phyloP scores from a whole-genome alignment of 1,140 invertebrate genomes.

The Elysia chlorotica region DNA sequence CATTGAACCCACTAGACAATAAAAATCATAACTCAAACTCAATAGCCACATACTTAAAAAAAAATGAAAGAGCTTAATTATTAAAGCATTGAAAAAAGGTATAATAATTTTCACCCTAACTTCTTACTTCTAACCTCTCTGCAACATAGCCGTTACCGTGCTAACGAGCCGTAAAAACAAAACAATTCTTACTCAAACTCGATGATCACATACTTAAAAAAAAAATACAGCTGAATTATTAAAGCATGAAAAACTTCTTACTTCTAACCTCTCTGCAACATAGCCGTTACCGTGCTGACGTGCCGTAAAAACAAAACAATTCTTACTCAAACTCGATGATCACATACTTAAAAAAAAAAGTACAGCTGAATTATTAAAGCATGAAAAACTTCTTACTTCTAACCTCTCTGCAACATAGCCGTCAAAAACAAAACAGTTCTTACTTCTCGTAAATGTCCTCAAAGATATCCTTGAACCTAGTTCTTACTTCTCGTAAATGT shows the following conservation, averaged over 20 bases:
- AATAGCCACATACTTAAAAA: too few relatives aligned
- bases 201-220: too few relatives aligned
- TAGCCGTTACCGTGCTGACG: neutral
- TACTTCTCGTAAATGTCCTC: slow-evolving; percentile 94
- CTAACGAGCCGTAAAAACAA: neutral
- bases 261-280: too few relatives aligned
- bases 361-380: neutral
- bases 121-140: too few relatives aligned
- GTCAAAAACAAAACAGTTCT: slow-evolving; percentile 26
- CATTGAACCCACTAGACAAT: too few relatives aligned
- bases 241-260: too few relatives aligned
- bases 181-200: neutral
- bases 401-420: neutral
- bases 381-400: too few relatives aligned
- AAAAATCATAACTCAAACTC: neutral
- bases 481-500: slow-evolving; percentile 86
- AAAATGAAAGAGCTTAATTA: neutral
- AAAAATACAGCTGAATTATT: neutral
- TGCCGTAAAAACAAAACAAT: neutral
- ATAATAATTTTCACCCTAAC: too few relatives aligned
- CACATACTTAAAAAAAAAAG: too few relatives aligned
- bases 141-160: neutral
- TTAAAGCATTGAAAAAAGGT: too few relatives aligned
- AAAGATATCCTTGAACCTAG: slow-evolving; percentile 97
- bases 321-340: neutral